Base-by-base conservation (phyloP, 1,140 invertebrate species). In the Epicauta chinensis region DNA sequence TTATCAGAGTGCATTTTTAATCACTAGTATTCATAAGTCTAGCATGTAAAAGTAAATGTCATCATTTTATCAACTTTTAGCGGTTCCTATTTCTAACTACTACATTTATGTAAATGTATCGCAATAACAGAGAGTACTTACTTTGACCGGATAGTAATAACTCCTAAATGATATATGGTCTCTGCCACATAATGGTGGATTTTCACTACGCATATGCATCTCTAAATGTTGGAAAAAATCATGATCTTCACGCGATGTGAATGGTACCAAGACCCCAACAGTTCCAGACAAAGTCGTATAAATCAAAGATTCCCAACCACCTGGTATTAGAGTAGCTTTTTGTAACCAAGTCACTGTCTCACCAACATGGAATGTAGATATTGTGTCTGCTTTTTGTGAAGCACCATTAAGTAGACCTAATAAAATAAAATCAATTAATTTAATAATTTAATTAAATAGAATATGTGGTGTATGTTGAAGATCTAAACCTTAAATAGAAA, bases 151-250 rank as follows among this genome's bases (percentile, higher is more conserved):
- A 69, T 93, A 98, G 74, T 98, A 99, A 63, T 95, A 97, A 16
- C 94, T 98, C 53, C 97, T 79, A 71, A 91, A 99, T 0, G 94
- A 93, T 1, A 99, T 76, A 75, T 99, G 97, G 75, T 99, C 97
- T 14, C 97, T 76, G 1, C 97, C 97, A 75, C 94, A 98, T 0
- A 99, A 71, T 0, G 97, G 95, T 0, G 93, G 81, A 73, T 98
- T 91, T 72, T 99, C 96, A 40, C 91, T 92, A 35, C 97, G 76
- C 93, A 99, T 96, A 70, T 99, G 95, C 97, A 99, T 99, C 71
- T 99, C 97, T 43, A 99, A 73, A 76, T 98, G 93, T 71, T 98
- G 96, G 75, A 99, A 99, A 67, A 99, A 98, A 67, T 99, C 96
- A 61, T 96, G 93, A 71, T 99, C 96, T 77, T 99, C 97, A 65